Conservation (phyloP, 2,888 invertebrate species). For the Augiades crinisus region DNA sequence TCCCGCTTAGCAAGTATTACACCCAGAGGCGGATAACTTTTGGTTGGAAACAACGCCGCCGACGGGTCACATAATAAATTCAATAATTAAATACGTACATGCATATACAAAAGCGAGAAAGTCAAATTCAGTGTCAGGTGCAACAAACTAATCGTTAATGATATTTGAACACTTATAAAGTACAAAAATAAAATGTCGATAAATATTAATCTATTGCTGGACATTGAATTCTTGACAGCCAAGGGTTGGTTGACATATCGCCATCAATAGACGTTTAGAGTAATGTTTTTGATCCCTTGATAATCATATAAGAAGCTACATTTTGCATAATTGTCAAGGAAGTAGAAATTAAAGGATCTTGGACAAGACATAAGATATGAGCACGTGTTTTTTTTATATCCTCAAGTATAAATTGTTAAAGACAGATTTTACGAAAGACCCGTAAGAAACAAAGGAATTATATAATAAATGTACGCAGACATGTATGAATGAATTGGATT, state of each 20-base stretch:
- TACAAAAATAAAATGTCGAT: slow-evolving; percentile 70
- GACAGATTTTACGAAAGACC: too few relatives aligned
- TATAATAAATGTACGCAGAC: background rate
- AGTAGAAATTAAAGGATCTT: too few relatives aligned
- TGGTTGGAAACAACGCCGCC: slow-evolving; percentile 53
- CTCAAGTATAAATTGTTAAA: too few relatives aligned
- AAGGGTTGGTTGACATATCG: slow-evolving; percentile 51
- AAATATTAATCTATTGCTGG: slow-evolving; percentile 70
- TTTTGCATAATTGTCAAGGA: too few relatives aligned
- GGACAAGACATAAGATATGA: too few relatives aligned
- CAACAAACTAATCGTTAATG: slow-evolving; percentile 70
- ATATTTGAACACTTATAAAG: slow-evolving; percentile 71
- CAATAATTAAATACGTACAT: slow-evolving; percentile 45
- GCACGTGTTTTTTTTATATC: too few relatives aligned
- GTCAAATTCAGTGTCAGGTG: slow-evolving; percentile 45
- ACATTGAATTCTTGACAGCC: slow-evolving; percentile 55
- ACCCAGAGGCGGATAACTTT: slow-evolving; percentile 48
- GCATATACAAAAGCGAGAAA: slow-evolving; percentile 36
- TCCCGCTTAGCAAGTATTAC: slow-evolving; percentile 7
- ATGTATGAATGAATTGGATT: background rate
- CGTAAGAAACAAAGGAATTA: background rate
- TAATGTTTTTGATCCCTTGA: background rate
- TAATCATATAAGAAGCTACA: too few relatives aligned
- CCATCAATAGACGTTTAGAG: background rate
- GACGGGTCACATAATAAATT: slow-evolving; percentile 55